Percentiles rank a stretch among this genome's conserved stretches.
These are phyloP conservation scores for Tenthredo scrophulariae DNA, from an alignment of 2,888 invertebrate species.

Conservation along the genomic window DNA sequence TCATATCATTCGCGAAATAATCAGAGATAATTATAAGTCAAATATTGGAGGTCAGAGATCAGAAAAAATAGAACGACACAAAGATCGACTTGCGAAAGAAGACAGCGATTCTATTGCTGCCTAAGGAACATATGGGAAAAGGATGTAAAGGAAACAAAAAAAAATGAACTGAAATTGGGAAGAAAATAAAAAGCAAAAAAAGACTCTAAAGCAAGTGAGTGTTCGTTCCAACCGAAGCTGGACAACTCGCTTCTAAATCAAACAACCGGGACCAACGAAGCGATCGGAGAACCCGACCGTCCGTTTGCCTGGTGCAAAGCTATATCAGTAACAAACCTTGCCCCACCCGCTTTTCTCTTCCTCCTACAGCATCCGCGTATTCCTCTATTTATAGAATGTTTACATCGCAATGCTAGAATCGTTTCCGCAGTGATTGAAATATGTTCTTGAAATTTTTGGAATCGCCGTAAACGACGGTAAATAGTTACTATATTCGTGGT, in stretches of 20 bases:
- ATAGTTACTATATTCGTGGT: background rate
- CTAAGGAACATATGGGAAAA: background rate
- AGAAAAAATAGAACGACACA: background rate
- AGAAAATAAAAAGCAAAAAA: background rate
- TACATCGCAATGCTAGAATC: constrained; percentile 45
- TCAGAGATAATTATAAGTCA: background rate
- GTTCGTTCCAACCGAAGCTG: constrained; percentile 22
- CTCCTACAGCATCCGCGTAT: constrained; percentile 44
- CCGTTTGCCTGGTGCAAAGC: constrained; percentile 1
- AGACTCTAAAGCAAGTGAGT: background rate
- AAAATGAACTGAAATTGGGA: constrained; percentile 1
- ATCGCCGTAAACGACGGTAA: constrained; percentile 31
- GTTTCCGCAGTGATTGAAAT: constrained; percentile 51
- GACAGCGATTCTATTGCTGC: background rate
- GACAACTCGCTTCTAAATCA: constrained; percentile 48
- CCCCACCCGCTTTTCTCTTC: constrained; percentile 39
- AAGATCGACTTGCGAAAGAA: background rate
- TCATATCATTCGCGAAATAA: background rate
- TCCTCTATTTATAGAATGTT: constrained; percentile 45
- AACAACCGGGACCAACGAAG: constrained; percentile 32
- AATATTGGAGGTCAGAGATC: background rate
- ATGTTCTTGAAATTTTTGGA: constrained; percentile 36
- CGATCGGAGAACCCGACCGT: constrained; percentile 34
- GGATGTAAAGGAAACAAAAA: background rate
- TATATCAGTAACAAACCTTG: constrained; percentile 51